Evolutionary conservation across 2,113 vertebrate species (phyloP), one percentile per base, ranked within the genome.

Genomic region (Tachysurus fulvidraco): DNA sequence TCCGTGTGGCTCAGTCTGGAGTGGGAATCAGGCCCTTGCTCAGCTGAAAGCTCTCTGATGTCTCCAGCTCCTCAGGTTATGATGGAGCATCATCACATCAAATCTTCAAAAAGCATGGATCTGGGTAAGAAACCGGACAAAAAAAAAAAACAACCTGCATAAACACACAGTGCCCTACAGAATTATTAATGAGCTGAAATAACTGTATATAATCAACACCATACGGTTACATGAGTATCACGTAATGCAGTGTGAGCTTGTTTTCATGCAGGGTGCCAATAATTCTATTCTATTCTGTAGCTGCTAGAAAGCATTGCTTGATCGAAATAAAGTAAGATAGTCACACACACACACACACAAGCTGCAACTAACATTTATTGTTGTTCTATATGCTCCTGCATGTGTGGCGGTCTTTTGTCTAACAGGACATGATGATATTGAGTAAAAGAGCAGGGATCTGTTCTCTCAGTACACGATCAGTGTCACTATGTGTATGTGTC

Each of bases 51-150:
- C 55, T 85, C 85, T 69, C 71, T 83, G 74, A 85, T n/a, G 16
- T 84, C 78, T 25, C 83, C 57, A 50, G 41, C 41, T 65, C 71
- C 60, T 57, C 89, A 85, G 44, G 83, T 92, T 89, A 95, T 95
- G 91, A 90, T 91, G 67, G 97, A 98, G 93, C 93, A 95, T 93
- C 96, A 96, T 92, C 97, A 97, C 89, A 93, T 98, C 67, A 99
- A 98, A 94, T 94, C 97, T 76, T 99, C 97, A 2, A 99, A 98
- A 93, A 99, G 98, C 96, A 98, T 99, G 97, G 98, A 99, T 93
- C 95, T 98, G 81, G 97, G 98, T 98, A 96, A 97, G 96, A 91
- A 88, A 88, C 89, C 12, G 28, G 69, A 23, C 30, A 17, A 36
- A n/a, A n/a, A n/a, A n/a, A n/a, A 28, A 52, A n/a, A 1, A 52